Evolutionary conservation across 2,113 vertebrate species (phyloP), one percentile per base, ranked within the genome.

Genomic region (Lophotis ruficrista): DNA sequence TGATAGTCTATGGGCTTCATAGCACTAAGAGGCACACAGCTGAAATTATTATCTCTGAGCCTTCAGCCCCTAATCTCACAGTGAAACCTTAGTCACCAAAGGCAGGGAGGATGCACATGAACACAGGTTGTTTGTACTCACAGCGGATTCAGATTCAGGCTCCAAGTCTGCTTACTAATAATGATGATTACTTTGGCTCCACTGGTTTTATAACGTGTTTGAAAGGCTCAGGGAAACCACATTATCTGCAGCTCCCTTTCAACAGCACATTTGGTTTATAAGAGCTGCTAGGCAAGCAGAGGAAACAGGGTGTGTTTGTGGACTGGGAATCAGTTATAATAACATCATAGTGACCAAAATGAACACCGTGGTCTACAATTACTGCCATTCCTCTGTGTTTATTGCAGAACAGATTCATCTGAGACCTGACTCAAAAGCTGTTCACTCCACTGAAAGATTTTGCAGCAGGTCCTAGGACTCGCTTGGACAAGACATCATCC

Each of bases 11-110:
- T 66, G 45, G 28, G 25, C 15, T 94, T 72, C 87, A 62, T 33
- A 89, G 57, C 4, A 1, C 48, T 78, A 75, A 81, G 69, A 87
- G 66, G 60, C 60, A 87, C 48, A 82, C 23, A 89, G 69, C 38
- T 94, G 90, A 92, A 94, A 84, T 89, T 61, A 81, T 66, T 90
- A 76, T 76, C 86, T 89, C 23, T 5, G 83, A 92, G 38, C 51
- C 90, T 90, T 90, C 92, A 92, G 31, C 31, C 45, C 31, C 81
- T 84, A 79, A 93, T 92, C 73, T 89, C 65, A 47, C 81, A 90
- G 57, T 65, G 45, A 76, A 93, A 78, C 45, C 14, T 57, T 85
- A 53, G 18, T 76, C 81, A 94, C 70, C 82, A 75, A 84, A 82
- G 72, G 35, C 88, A 96, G 24, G 57, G 60, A 95, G 27, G 65